Evolutionary conservation across 2,888 invertebrate genomes (phyloP), one percentile per base, ranked within the genome.

Genomic region (Chouioia cunea): DNA sequence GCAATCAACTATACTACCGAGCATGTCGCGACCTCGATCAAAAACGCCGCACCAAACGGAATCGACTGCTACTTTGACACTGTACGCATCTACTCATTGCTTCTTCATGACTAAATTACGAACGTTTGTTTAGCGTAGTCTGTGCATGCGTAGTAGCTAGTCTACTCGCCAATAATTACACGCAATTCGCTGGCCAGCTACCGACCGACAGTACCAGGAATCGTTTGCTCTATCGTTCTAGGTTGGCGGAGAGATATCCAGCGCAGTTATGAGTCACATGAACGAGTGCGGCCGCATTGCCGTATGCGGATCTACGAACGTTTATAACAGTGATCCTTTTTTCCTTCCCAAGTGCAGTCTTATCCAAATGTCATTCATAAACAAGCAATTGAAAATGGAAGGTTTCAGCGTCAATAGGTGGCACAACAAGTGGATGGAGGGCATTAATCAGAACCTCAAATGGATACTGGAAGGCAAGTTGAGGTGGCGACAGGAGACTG

Each of bases 31-130:
- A 90, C 78, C 76, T 91, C 88, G 53, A 84, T 94, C 15, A 88
- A 88, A 74, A 86, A 90, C 81, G 86, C 85, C 64, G 92, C 92
- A 14, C 92, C 93, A 0, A 86, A 91, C n/a, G 93, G 93, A 2
- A 85, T 93, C 0, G 92, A 93, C 80, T 91, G 92, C 79, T 93
- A 91, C 79, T 93, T 93, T 80, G 93, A 93, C 81, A 93, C 93
- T 82, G 93, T 93, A 86, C 82, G 89, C 84, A n/a, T n/a, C n/a
- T n/a, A n/a, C n/a, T n/a, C n/a, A n/a, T n/a, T n/a, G n/a, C n/a
- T n/a, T n/a, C n/a, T n/a, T n/a, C n/a, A n/a, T n/a, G n/a, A n/a
- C n/a, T n/a, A n/a, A n/a, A n/a, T n/a, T n/a, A 56, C 6, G 43
- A 8, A 68, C 15, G 20, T 8, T 4, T 58, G 50, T 65, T n/a